phyloP scores from a whole-genome alignment of 2,113 vertebrate genomes.

The Bostrychus sinensis region DNA sequence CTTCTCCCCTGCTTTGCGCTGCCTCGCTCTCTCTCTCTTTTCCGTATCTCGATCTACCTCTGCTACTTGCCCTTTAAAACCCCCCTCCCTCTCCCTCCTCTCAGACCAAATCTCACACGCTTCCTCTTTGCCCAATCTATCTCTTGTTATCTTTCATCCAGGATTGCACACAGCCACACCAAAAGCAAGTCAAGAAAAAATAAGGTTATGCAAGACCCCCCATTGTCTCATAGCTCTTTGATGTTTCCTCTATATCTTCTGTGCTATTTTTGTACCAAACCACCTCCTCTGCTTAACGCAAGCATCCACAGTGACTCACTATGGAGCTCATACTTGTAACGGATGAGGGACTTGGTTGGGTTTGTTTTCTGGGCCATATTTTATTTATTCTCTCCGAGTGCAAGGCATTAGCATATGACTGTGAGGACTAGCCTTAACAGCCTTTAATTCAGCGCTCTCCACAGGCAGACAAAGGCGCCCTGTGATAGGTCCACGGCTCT shows the following conservation, averaged over 20 bases:
- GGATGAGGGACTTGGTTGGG: slow-evolving; percentile 56
- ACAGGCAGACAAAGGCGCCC: slow-evolving; percentile 71
- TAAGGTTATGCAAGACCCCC: slow-evolving; percentile 43
- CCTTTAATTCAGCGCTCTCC: slow-evolving; percentile 75
- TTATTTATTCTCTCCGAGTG: slow-evolving; percentile 75
- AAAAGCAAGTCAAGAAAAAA: slow-evolving; percentile 37
- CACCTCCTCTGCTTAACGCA: slow-evolving; percentile 30
- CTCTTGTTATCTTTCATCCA: slow-evolving; percentile 51
- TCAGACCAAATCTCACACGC: slow-evolving; percentile 54
- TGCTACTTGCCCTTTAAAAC: slow-evolving; percentile 77
- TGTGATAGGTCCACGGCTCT: slow-evolving; percentile 71
- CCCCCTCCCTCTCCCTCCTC: slow-evolving; percentile 44
- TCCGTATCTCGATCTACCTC: slow-evolving; percentile 71
- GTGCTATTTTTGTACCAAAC: slow-evolving; percentile 43
- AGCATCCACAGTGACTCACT: slow-evolving; percentile 9
- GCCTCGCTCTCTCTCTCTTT: slow-evolving; percentile 54
- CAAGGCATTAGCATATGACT: slow-evolving; percentile 77
- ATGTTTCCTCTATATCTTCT: slow-evolving; percentile 34
- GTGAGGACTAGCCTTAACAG: slow-evolving; percentile 67
- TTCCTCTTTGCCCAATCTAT: slow-evolving; percentile 58
- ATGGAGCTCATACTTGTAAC: background rate
- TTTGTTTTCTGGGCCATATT: slow-evolving; percentile 72
- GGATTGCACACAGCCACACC: slow-evolving; percentile 51
- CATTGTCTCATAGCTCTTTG: slow-evolving; percentile 67
- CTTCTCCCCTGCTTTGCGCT: slow-evolving; percentile 56